phyloP scores from a whole-genome alignment of 2,113 vertebrate species.

The Phylloscopus trochiloides region DNA sequence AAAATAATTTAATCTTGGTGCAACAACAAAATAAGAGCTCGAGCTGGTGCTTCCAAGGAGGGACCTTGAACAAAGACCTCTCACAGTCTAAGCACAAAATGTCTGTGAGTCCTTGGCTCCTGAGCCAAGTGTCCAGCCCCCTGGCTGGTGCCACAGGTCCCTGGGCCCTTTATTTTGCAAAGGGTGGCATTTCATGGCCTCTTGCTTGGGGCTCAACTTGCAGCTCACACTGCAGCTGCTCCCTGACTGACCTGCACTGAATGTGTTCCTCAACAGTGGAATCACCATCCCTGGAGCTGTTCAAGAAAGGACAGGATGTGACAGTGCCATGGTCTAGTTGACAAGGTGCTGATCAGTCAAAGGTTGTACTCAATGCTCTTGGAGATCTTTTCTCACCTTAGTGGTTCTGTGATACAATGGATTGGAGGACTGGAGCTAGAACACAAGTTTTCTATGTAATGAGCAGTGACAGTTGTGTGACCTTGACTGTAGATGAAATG shows the following conservation, averaged over 20 bases:
- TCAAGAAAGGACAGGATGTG: neutral
- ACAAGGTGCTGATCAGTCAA: neutral
- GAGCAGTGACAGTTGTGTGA: neutral
- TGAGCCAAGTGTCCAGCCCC: neutral
- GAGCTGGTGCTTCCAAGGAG: neutral
- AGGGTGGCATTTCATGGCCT: neutral
- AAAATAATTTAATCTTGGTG: neutral
- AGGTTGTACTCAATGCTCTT: neutral
- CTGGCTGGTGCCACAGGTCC: neutral
- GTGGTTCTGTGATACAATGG: neutral
- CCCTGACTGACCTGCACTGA: neutral
- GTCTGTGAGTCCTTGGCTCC: neutral
- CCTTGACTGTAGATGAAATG: neutral
- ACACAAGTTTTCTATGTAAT: neutral
- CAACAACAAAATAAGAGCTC: neutral
- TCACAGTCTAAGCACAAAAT: neutral
- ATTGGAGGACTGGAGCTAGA: neutral
- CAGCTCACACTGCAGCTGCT: neutral
- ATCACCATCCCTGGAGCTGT: neutral
- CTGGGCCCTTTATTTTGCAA: neutral
- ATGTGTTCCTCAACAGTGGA: neutral
- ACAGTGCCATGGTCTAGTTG: neutral
- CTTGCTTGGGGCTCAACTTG: neutral
- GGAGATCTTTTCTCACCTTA: neutral
- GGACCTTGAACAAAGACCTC: fast-evolving